These are phyloP conservation scores for Eudemis profundana DNA, from an alignment of 2,888 invertebrate species.

Conservation along the genomic window DNA sequence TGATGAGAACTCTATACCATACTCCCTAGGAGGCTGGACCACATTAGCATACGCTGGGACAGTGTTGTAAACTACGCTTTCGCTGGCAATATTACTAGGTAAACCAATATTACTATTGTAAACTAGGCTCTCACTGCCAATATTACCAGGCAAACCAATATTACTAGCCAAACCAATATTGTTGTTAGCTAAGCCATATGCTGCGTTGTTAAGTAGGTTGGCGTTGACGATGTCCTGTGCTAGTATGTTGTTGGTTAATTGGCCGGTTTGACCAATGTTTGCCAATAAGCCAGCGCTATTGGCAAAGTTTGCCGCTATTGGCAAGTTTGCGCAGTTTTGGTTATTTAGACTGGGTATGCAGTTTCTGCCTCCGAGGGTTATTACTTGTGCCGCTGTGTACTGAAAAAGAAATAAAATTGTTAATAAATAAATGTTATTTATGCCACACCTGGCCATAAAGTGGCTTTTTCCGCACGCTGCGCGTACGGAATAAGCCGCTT, in stretches of 20 bases:
- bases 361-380: conserved; percentile 46
- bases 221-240: conserved; percentile 24
- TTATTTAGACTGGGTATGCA: conserved; percentile 31
- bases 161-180: conserved; percentile 45
- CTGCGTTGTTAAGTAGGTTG: conserved; percentile 46
- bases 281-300: conserved; percentile 13
- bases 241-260: conserved; percentile 19
- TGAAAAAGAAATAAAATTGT: conserved; percentile 48
- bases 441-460: too few species aligned
- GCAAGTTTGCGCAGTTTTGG: conserved; percentile 23
- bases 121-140: too few species aligned
- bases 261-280: conserved; percentile 26
- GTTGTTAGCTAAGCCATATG: conserved; percentile 52
- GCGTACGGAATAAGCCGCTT: too few species aligned
- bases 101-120: conserved; percentile 1
- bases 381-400: conserved; percentile 54
- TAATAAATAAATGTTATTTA: conserved; percentile 26
- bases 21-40: conserved; percentile 48
- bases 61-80: not conserved
- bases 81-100: conserved; percentile 14
- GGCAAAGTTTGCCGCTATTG: conserved; percentile 16
- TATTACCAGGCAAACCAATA: conserved; percentile 12
- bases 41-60: conserved; percentile 20
- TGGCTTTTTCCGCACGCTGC: too few species aligned
- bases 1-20: conserved; percentile 62